Evolutionary conservation across 2,888 invertebrate species (phyloP).

Genomic region (Eremobia ochroleuca): DNA sequence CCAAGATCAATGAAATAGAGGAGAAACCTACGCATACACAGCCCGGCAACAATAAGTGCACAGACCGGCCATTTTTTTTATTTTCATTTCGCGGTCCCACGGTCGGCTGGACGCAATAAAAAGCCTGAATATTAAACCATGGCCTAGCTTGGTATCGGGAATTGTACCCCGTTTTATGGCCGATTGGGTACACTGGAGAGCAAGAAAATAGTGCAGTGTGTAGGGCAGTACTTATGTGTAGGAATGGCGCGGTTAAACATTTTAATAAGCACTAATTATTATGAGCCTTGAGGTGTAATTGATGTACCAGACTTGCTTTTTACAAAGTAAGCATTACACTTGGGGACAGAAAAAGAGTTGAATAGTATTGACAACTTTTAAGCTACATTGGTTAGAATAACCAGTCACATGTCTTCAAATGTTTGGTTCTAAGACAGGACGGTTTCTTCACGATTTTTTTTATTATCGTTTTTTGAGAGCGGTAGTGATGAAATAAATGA

Average conservation of each 20-base stretch:
- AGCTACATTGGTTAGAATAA: not conserved
- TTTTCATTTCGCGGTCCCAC: constrained; percentile 75
- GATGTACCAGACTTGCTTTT: not conserved
- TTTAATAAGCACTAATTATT: not conserved
- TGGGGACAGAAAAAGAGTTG: not conserved
- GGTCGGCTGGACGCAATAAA: constrained; percentile 75
- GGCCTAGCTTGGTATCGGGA: constrained; percentile 68
- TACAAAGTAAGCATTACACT: constrained; percentile 12
- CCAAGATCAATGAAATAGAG: constrained; percentile 32
- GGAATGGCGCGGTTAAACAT: not conserved
- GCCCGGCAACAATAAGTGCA: constrained; percentile 65
- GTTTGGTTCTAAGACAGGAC: not conserved
- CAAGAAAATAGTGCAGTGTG: constrained; percentile 25
- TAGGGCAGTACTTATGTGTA: constrained; percentile 11
- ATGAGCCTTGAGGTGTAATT: not conserved
- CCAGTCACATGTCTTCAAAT: not conserved
- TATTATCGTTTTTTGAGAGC: too few species aligned
- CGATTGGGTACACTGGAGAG: constrained; percentile 61
- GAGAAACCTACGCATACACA: constrained; percentile 29
- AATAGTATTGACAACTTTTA: not conserved
- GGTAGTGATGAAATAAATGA: too few species aligned
- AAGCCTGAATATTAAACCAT: constrained; percentile 74
- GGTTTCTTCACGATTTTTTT: too few species aligned
- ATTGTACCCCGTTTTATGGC: constrained; percentile 73
- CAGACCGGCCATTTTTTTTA: constrained; percentile 55